A percentile compares a stretch with the other conserved stretches of the same genome.
phyloP scores from a whole-genome alignment of 2,888 invertebrate genomes.

The Pollenia angustigena region DNA sequence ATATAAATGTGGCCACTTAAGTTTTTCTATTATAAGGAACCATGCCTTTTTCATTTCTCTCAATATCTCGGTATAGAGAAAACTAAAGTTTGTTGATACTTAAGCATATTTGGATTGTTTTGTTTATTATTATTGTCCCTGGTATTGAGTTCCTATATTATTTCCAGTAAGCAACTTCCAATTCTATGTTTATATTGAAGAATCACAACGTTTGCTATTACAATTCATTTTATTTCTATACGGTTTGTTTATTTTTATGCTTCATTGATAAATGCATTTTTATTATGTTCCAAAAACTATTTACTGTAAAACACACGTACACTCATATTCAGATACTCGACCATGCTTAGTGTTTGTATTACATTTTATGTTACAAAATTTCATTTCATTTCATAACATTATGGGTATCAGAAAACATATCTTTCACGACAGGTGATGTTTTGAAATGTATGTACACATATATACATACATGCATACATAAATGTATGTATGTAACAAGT shows the following conservation, averaged over 20 bases:
- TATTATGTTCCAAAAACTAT: conserved; percentile 52
- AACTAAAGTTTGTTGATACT: neutral
- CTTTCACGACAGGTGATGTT: conserved; percentile 71
- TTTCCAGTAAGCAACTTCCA: conserved; percentile 24
- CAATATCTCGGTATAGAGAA: neutral
- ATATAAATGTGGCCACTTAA: neutral
- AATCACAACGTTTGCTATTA: conserved; percentile 42
- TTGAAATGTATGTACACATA: conserved; percentile 36
- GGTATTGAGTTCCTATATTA: conserved; percentile 49
- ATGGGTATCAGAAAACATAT: conserved; percentile 61
- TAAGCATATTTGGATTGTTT: conserved; percentile 24
- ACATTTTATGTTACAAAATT: conserved; percentile 56
- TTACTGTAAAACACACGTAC: conserved; percentile 33
- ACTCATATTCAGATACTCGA: neutral
- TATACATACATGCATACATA: neutral
- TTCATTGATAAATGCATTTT: conserved; percentile 70
- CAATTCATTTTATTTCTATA: conserved; percentile 68
- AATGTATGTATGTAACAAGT: neutral
- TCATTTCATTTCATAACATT: conserved; percentile 61
- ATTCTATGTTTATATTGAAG: neutral
- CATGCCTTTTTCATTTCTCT: neutral
- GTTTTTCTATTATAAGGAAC: neutral
- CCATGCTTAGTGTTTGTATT: conserved; percentile 38
- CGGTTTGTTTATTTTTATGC: conserved; percentile 72
- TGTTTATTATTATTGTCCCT: conserved; percentile 46